A percentile compares a stretch with the other conserved stretches of the same genome.
These are phyloP conservation scores for Cephalopterus ornatus DNA, from an alignment of 2,113 vertebrate genomes.

Conservation along the genomic window DNA sequence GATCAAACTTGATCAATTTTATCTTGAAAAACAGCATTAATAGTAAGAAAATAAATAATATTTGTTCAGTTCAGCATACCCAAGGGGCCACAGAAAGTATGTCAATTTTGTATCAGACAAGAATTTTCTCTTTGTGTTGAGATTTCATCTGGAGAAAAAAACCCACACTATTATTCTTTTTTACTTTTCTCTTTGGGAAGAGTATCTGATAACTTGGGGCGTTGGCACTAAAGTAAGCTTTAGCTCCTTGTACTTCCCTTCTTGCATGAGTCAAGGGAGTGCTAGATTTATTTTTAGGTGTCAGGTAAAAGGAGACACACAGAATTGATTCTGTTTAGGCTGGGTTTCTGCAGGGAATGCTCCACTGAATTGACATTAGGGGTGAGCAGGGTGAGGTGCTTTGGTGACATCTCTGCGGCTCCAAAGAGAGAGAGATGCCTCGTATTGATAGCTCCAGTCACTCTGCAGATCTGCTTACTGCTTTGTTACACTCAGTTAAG, in stretches of 20 bases:
- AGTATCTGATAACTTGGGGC: background rate
- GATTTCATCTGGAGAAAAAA: background rate
- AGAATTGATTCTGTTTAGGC: background rate
- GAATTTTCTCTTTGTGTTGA: background rate
- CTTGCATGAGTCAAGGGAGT: background rate
- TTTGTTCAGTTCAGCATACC: background rate
- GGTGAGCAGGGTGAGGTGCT: background rate
- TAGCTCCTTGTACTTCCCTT: background rate
- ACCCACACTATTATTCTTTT: background rate
- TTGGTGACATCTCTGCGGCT: background rate
- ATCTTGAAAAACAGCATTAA: background rate
- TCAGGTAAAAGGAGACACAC: background rate
- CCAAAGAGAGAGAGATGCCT: background rate
- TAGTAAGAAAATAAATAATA: background rate
- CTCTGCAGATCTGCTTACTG: background rate
- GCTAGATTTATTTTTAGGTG: background rate
- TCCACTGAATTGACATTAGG: background rate
- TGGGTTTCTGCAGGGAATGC: background rate
- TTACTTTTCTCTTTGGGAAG: background rate
- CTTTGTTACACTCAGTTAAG: background rate
- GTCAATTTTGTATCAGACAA: background rate
- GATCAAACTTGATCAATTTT: background rate
- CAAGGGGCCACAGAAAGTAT: background rate
- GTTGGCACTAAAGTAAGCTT: background rate
- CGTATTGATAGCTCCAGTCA: fast-evolving